Evolutionary conservation across 2,888 invertebrate species (phyloP).

Genomic region (Chymomyza procnemis): DNA sequence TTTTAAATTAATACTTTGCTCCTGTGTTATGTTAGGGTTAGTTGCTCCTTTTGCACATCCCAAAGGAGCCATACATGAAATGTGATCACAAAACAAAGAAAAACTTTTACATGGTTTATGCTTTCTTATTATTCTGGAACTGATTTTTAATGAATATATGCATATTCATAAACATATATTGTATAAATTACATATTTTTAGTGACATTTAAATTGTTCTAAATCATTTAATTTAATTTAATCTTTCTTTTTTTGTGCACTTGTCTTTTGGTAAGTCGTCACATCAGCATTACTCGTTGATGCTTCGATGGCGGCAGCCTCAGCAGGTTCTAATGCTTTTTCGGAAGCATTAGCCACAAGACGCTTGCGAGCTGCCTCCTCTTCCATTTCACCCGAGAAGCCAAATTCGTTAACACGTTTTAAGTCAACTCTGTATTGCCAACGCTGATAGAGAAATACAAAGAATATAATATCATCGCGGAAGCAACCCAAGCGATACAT

Average conservation of each 20-base stretch:
- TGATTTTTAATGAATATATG: not conserved
- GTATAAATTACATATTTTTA: not conserved
- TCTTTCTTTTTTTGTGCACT: constrained; percentile 76
- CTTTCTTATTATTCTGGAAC: not conserved
- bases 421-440: constrained; percentile 99
- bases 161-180: not conserved
- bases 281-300: not conserved
- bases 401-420: constrained; percentile 97
- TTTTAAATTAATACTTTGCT: too few relatives aligned
- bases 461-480: constrained; percentile 98
- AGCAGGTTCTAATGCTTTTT: constrained; percentile 26
- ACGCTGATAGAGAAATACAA: constrained; percentile 98
- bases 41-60: too few relatives aligned
- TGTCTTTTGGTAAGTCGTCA: constrained; percentile 59
- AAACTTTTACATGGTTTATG: not conserved
- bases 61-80: too few relatives aligned
- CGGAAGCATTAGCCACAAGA: constrained; percentile 21
- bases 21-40: too few relatives aligned
- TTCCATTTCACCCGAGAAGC: constrained; percentile 94
- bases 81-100: not conserved
- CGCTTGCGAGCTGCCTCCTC: constrained; percentile 62
- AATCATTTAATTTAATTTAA: constrained; percentile 44
- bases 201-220: not conserved
- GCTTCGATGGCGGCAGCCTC: constrained; percentile 2
- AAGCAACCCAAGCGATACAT: constrained; percentile 98